Percentiles rank a stretch among this genome's conserved stretches.
phyloP scores from a whole-genome alignment of 2,888 invertebrate genomes.

The Gisinianus flammeolus region DNA sequence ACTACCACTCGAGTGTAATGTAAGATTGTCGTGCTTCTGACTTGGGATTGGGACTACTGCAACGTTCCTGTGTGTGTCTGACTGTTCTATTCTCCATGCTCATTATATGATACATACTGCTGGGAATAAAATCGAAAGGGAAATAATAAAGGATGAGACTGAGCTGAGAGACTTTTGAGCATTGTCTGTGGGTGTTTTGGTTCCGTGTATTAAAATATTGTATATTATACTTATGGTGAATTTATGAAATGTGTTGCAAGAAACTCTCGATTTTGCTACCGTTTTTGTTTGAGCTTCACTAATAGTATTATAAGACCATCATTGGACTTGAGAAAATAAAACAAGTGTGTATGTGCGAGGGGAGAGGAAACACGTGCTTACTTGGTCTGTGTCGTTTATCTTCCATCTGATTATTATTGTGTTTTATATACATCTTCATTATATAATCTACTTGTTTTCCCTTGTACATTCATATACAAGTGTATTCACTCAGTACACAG shows the following conservation, averaged over 20 bases:
- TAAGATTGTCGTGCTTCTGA: neutral
- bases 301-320: neutral
- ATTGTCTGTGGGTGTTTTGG: no score
- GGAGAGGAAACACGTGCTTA: constrained; percentile 20
- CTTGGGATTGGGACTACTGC: neutral
- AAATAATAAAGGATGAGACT: no score
- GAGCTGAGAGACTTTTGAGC: no score
- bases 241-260: no score
- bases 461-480: no score
- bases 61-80: neutral
- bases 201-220: no score
- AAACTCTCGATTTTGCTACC: no score
- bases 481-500: no score
- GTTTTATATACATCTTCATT: no score
- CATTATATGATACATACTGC: neutral
- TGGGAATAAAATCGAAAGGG: neutral
- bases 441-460: no score
- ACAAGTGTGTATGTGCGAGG: neutral
- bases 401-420: constrained; percentile 28
- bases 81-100: neutral
- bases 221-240: no score
- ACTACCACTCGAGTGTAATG: constrained; percentile 4
- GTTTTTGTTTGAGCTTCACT: no score
- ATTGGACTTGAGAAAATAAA: constrained; percentile 14
- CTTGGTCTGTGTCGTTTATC: constrained; percentile 8